These are phyloP conservation scores for Geococcyx californianus DNA, from an alignment of 2,113 vertebrate species.

Conservation along the genomic window DNA sequence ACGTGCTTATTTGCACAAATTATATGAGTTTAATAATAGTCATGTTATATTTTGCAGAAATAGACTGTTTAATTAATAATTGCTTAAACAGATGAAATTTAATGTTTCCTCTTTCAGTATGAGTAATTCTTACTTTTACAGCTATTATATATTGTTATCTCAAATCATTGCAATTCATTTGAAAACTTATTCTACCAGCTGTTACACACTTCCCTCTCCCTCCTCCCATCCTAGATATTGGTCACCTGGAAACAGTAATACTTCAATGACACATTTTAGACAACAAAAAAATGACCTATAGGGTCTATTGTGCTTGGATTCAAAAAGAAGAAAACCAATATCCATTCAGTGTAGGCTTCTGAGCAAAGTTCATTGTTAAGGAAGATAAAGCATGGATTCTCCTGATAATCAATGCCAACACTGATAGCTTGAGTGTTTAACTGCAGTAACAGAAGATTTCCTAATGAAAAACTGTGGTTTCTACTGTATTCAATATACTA, in stretches of 20 bases:
- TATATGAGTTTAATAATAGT: not conserved
- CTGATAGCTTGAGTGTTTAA: not conserved
- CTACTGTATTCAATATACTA: not conserved
- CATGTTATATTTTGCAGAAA: not conserved
- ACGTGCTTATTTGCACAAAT: not conserved
- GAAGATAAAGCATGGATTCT: not conserved
- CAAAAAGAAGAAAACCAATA: not conserved
- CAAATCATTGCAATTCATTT: not conserved
- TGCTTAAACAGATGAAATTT: not conserved
- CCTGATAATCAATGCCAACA: not conserved
- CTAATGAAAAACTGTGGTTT: not conserved
- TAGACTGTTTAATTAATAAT: not conserved
- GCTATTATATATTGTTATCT: not conserved
- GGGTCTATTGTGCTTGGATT: not conserved
- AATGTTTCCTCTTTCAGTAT: not conserved
- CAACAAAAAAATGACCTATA: not conserved
- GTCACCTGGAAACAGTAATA: not conserved
- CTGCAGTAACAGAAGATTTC: not conserved
- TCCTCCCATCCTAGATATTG: not conserved
- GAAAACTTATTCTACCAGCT: not conserved
- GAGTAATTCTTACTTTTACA: not conserved
- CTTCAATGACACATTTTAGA: not conserved
- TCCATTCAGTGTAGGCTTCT: not conserved
- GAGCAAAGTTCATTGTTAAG: not conserved
- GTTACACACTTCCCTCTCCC: not conserved